Conservation (phyloP, 1,140 invertebrate genomes). For the Caenorhabditis remanei region DNA sequence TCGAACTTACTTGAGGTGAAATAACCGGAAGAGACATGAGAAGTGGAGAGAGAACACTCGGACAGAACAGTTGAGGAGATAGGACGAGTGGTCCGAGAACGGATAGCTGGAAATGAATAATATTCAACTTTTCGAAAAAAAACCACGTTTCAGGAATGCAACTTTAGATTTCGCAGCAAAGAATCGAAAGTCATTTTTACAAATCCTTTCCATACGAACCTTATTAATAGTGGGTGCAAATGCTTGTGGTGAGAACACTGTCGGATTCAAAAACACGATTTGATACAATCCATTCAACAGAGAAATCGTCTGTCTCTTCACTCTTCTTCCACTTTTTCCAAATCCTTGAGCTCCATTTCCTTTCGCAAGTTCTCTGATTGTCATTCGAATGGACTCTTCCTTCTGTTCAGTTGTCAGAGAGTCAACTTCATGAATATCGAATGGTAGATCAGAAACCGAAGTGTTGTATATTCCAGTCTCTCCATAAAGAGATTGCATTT, state of each 20-base stretch:
- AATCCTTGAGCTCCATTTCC: not conserved
- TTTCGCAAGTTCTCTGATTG: slow-evolving; percentile 63
- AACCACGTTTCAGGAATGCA: too few species aligned
- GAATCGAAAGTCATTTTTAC: too few species aligned
- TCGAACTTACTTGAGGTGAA: slow-evolving; percentile 57
- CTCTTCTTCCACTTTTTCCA: not conserved
- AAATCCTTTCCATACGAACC: not conserved
- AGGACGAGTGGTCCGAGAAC: slow-evolving; percentile 63
- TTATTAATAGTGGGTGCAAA: slow-evolving; percentile 59
- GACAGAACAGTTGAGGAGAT: slow-evolving; percentile 67
- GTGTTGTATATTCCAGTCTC: slow-evolving; percentile 61
- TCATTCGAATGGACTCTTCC: slow-evolving; percentile 57
- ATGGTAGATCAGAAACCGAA: slow-evolving; percentile 63
- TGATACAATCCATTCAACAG: slow-evolving; percentile 3
- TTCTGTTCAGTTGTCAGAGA: slow-evolving; percentile 46
- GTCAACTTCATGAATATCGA: slow-evolving; percentile 65
- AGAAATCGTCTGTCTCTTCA: not conserved
- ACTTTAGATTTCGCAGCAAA: too few species aligned
- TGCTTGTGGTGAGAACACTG: slow-evolving; percentile 60
- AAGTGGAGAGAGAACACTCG: slow-evolving; percentile 63
- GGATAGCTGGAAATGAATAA: slow-evolving; percentile 50
- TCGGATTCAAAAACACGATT: slow-evolving; percentile 24
- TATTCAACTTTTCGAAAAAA: not conserved
- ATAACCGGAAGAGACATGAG: slow-evolving; percentile 65
- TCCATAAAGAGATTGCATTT: slow-evolving; percentile 62